Conservation (phyloP, 2,888 invertebrate genomes). For the Podabrus alpinus region DNA sequence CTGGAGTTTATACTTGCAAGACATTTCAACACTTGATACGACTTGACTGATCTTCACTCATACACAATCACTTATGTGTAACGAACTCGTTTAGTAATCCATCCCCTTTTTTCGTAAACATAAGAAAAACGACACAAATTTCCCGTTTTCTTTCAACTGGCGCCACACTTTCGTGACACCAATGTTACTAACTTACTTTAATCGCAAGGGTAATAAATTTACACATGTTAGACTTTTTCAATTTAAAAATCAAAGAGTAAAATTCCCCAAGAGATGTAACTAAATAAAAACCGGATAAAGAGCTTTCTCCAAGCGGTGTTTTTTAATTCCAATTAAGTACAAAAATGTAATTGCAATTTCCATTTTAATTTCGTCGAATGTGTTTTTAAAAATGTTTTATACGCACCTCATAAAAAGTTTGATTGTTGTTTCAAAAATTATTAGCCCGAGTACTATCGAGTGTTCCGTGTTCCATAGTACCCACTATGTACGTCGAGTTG, state of each 20-base stretch:
- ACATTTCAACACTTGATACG: conserved; percentile 34
- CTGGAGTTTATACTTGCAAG: conserved; percentile 35
- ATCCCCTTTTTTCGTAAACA: conserved; percentile 13
- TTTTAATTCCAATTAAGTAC: neutral
- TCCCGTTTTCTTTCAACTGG: conserved; percentile 9
- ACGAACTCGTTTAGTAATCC: conserved; percentile 23
- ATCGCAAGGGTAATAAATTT: conserved; percentile 15
- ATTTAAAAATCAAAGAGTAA: neutral
- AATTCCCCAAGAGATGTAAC: neutral
- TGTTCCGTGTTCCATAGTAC: no score
- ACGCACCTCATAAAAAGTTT: neutral
- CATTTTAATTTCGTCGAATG: neutral
- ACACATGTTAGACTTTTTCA: neutral
- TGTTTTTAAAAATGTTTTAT: neutral
- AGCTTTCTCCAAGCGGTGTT: neutral
- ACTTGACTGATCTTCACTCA: conserved; percentile 34
- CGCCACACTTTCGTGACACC: conserved; percentile 26
- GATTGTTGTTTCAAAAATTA: neutral
- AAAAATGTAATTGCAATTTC: neutral
- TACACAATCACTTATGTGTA: conserved; percentile 32
- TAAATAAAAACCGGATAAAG: neutral
- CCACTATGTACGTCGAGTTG: no score
- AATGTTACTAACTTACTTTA: conserved; percentile 15
- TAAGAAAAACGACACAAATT: conserved; percentile 12
- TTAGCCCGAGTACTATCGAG: neutral